Evolutionary conservation across 2,797 vertebrate genomes (phyloP).

Genomic region (Taeniopygia guttata): DNA sequence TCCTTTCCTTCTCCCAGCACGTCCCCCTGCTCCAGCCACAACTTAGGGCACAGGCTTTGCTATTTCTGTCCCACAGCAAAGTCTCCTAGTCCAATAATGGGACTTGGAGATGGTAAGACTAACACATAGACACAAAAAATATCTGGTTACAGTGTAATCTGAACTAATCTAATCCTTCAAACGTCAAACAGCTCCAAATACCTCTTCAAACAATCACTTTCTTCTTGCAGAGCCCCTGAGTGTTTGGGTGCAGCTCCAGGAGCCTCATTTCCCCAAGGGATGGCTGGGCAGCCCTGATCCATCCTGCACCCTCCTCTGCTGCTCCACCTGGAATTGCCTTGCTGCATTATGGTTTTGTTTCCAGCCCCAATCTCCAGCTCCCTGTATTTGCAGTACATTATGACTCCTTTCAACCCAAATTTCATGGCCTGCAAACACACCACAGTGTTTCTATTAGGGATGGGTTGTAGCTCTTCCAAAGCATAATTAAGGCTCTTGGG

Average conservation of each 20-base stretch:
- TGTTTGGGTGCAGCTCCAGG: fast-evolving
- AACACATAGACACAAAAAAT: background rate
- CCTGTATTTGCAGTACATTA: background rate
- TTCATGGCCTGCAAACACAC: background rate
- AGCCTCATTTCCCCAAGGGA: background rate
- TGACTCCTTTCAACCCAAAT: background rate
- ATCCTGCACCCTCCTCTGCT: background rate
- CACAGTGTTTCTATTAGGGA: background rate
- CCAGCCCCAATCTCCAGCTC: background rate
- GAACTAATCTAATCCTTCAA: background rate
- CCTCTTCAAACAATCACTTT: background rate
- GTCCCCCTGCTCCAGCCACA: background rate
- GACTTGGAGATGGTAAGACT: background rate
- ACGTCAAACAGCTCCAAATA: background rate
- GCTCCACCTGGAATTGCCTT: background rate
- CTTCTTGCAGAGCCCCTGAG: background rate
- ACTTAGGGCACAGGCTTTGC: background rate
- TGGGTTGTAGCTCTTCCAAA: conserved; percentile 28
- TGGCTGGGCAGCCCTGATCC: background rate
- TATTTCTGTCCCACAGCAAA: background rate
- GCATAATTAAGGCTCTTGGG: conserved; percentile 34
- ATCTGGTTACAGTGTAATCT: background rate
- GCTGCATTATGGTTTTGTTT: background rate
- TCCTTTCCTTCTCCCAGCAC: background rate
- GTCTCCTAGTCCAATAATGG: background rate